Evolutionary conservation across 1,140 invertebrate species (phyloP), one percentile per base, ranked within the genome.

Genomic region (Medauroidea extradentata): DNA sequence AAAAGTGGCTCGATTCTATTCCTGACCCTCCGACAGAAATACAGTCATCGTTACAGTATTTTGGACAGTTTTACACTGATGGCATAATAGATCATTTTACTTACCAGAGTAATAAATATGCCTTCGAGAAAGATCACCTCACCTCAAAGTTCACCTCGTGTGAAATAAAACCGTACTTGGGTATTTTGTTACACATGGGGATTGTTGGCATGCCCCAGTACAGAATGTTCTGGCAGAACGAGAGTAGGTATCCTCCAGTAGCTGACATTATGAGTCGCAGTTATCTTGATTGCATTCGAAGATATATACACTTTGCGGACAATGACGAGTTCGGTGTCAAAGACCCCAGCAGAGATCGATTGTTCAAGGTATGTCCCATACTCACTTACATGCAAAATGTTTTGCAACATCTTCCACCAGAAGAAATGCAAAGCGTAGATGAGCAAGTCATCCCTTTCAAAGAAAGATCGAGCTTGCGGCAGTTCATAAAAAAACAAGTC

Each of bases 401-500:
- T 50, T 69, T 72, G 51, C 18, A 65, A 11, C 66, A 57, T 59
- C 52, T 65, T 39, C 44, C 65, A 59, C 64, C 61, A 53, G 69
- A 73, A 66, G 69, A 75, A 49, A 65, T 72, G 42, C 66, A 62
- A 65, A 70, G 53, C 67, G 60, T 73, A 5, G 59, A 72, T 58
- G 69, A 73, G 57, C 58, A 58, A 19, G 71, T 73, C 60, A 63
- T 72, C 8, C 60, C 60, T 14, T 71, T 65, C 59, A 72, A 71
- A 60, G 67, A 67, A 2, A 14, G 63, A 9, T 29, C 63, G 1
- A 19, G 39, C 2, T 63, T 64, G 16, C 64, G 65, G 21, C 69
- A 69, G 38, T 72, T 71, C 54, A 50, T 71, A 8, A 66, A n/a
- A 58, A 7, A 59, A 51, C 25, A 71, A 73, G 42, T 69, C 71